Base-by-base conservation (phyloP, 2,888 invertebrate species). In the Philonicus albiceps region DNA sequence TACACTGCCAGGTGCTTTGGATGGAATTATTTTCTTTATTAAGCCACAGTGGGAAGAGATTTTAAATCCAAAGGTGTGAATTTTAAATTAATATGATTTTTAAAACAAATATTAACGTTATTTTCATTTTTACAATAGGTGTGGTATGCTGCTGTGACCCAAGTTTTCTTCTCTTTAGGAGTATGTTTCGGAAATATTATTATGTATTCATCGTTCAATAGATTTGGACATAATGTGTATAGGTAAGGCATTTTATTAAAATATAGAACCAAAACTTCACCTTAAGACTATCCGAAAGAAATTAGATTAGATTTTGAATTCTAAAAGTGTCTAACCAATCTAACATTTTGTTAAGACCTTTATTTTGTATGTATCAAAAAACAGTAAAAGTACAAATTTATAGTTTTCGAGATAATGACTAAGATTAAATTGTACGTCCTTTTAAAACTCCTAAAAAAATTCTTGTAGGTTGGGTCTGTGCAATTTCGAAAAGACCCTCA, bases 11-110 rank as follows among this genome's bases (percentile, higher is more conserved):
- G 95, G 95, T 0, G 94, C 95, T 1, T 87, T 91, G 0, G 91
- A 94, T 37, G 95, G 95, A 16, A 94, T 95, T 78, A 90, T 93
- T 27, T 95, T 93, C 90, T 95, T 95, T 89, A 93, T 96, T 80
- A 94, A 93, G 88, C 95, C 95, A 0, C 92, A 95, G 86, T 96
- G 96, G 93, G 91, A 92, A 1, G 94, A 94, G 90, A 93, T 96
- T 4, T 91, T 94, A 55, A 94, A 95, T 85, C 93, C 94, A 0
- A 92, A 93, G 87, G 94, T 94, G 88, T 11, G 64, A 22, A n/a
- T 19, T 53, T 53, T n/a, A 53, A 53, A n/a, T 11, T 86, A 0
- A n/a, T 27, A 30, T 22, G 53, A 72, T 72, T 19, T 78, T 19
- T 37, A 22, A 7, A 22, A 37, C 53, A 30, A 11, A 0, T 43